Conservation (phyloP, 2,797 vertebrate species). For the Neosalanx taihuensis region DNA sequence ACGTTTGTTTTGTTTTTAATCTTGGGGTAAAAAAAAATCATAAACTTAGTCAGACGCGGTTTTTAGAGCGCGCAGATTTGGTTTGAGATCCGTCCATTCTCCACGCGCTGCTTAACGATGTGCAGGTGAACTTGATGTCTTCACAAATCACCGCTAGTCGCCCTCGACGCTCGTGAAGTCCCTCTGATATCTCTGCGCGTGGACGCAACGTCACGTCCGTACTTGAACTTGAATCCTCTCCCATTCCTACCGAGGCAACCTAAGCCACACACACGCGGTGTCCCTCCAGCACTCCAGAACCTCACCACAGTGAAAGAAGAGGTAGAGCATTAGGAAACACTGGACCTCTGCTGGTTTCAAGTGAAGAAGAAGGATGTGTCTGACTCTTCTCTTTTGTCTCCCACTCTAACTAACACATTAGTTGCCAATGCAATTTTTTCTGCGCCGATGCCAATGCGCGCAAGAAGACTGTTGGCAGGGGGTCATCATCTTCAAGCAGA, state of each 20-base stretch:
- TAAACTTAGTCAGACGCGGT: neutral
- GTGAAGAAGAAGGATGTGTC: constrained; percentile 76
- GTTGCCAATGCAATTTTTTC: constrained; percentile 78
- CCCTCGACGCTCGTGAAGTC: constrained; percentile 82
- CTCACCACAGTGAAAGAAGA: constrained; percentile 84
- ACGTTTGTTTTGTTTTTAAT: neutral
- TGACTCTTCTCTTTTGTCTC: constrained; percentile 67
- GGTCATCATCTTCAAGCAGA: constrained; percentile 68
- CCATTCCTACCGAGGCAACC: constrained; percentile 87
- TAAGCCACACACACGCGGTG: constrained; percentile 82
- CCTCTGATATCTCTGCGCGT: constrained; percentile 76
- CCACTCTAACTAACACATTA: constrained; percentile 81
- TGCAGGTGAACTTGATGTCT: constrained; percentile 62
- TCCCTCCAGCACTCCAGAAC: constrained; percentile 86
- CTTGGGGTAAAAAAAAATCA: neutral
- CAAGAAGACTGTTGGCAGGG: constrained; percentile 72
- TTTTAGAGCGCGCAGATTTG: neutral
- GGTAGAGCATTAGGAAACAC: constrained; percentile 70
- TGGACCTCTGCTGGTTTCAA: constrained; percentile 73
- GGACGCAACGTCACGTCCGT: constrained; percentile 89
- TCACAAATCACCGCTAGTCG: constrained; percentile 82
- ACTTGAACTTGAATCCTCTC: constrained; percentile 96
- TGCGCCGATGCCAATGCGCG: constrained; percentile 80
- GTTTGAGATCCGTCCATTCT: constrained; percentile 24
- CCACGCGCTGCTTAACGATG: constrained; percentile 14